Evolutionary conservation across 1,140 invertebrate genomes (phyloP).

Genomic region (Drosophila albomicans): DNA sequence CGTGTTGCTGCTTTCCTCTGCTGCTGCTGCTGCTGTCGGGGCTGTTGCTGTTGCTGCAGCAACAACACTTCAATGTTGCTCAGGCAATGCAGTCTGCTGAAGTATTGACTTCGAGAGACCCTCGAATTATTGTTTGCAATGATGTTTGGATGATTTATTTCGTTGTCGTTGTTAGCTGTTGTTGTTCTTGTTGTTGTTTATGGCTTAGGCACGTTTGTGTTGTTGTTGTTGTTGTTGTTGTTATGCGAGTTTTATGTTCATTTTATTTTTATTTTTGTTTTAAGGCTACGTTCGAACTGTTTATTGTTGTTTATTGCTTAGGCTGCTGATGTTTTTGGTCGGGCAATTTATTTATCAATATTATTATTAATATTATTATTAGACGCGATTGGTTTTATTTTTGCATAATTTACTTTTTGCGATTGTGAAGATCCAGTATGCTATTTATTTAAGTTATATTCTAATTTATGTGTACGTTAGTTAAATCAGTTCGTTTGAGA

Average conservation of each 20-base stretch:
- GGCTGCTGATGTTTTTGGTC: slow-evolving; percentile 4
- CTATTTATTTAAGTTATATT: slow-evolving; percentile 41
- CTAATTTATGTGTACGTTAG: slow-evolving; percentile 48
- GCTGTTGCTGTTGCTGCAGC: slow-evolving; percentile 24
- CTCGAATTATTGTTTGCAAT: not conserved
- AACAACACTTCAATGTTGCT: slow-evolving; percentile 53
- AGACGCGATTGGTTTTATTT: not conserved
- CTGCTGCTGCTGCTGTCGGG: not conserved
- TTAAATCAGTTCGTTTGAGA: slow-evolving; percentile 57
- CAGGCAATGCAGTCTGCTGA: slow-evolving; percentile 38
- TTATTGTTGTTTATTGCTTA: slow-evolving; percentile 13
- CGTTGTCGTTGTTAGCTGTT: not conserved
- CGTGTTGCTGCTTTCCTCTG: slow-evolving; percentile 19
- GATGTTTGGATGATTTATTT: not conserved
- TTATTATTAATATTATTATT: not conserved
- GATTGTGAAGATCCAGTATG: not conserved
- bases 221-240: slow-evolving; percentile 35
- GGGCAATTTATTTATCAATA: slow-evolving; percentile 15
- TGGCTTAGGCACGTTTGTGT: slow-evolving; percentile 63
- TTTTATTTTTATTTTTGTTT: slow-evolving; percentile 27
- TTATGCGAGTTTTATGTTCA: slow-evolving; percentile 56
- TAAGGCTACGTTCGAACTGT: slow-evolving; percentile 38
- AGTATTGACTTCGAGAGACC: not conserved
- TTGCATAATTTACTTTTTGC: not conserved
- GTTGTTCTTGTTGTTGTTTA: slow-evolving; percentile 22